Percentiles rank a stretch among this genome's conserved stretches.
These are phyloP conservation scores for Cebidichthys violaceus DNA, from an alignment of 2,113 vertebrate species.

Conservation along the genomic window DNA sequence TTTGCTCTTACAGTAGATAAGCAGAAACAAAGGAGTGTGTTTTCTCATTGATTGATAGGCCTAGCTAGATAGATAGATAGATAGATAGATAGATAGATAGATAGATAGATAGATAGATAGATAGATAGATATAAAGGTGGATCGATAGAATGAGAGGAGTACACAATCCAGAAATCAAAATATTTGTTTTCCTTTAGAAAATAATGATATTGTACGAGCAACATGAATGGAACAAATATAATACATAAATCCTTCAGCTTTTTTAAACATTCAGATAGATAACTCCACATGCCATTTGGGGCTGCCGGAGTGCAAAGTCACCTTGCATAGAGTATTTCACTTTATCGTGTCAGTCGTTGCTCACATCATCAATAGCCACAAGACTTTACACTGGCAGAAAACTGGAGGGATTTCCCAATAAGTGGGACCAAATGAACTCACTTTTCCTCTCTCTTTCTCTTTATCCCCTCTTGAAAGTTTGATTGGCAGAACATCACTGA, in stretches of 20 bases:
- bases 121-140: too few species aligned
- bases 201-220: not conserved
- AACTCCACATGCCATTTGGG: not conserved
- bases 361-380: not conserved
- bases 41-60: too few species aligned
- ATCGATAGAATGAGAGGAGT: not conserved
- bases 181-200: too few species aligned
- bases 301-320: not conserved
- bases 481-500: constrained; percentile 44
- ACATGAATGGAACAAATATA: too few species aligned
- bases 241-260: not conserved
- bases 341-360: not conserved
- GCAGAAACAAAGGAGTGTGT: too few species aligned
- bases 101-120: not conserved
- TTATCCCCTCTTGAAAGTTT: constrained; percentile 27
- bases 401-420: not conserved
- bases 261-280: not conserved
- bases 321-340: not conserved
- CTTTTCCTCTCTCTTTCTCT: constrained; percentile 2
- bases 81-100: not conserved
- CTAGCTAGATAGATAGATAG: not conserved
- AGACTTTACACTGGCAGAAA: not conserved
- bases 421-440: not conserved
- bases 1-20: too few species aligned
- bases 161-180: too few species aligned